Evolutionary conservation across 2,888 invertebrate genomes (phyloP).

Genomic region (Agapetus fuscipes): DNA sequence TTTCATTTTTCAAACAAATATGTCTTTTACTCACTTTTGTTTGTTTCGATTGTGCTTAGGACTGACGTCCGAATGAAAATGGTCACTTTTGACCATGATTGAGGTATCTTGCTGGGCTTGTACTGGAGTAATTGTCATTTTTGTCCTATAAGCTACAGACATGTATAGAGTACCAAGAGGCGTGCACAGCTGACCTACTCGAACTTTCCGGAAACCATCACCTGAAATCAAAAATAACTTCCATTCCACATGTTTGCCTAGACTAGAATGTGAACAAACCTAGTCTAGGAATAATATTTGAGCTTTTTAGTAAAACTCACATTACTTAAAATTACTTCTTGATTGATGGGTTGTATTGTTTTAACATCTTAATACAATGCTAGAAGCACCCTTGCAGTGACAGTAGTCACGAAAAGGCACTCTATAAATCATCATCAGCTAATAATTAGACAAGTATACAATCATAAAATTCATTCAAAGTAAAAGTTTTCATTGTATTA

Average conservation of each 20-base stretch:
- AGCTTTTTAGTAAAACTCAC: too few species aligned
- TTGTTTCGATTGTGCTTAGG: conserved; percentile 30
- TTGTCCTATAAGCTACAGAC: conserved; percentile 79
- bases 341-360: too few species aligned
- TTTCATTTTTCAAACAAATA: too few species aligned
- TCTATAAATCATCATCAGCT: too few species aligned
- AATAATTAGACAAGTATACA: too few species aligned
- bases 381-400: too few species aligned
- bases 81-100: conserved; percentile 85
- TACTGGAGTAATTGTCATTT: conserved; percentile 83
- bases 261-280: conserved; percentile 3
- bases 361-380: too few species aligned
- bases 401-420: too few species aligned
- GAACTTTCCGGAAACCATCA: conserved; percentile 68
- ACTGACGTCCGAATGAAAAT: conserved; percentile 69
- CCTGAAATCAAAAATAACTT: conserved; percentile 40
- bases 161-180: conserved; percentile 77
- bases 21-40: too few species aligned
- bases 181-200: conserved; percentile 79
- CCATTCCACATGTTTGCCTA: background rate
- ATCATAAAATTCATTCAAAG: too few species aligned
- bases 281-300: too few species aligned
- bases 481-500: too few species aligned
- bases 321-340: conserved; percentile 4
- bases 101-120: conserved; percentile 55